Evolutionary conservation across 2,797 vertebrate genomes (phyloP).

Genomic region (Ibycter americanus): DNA sequence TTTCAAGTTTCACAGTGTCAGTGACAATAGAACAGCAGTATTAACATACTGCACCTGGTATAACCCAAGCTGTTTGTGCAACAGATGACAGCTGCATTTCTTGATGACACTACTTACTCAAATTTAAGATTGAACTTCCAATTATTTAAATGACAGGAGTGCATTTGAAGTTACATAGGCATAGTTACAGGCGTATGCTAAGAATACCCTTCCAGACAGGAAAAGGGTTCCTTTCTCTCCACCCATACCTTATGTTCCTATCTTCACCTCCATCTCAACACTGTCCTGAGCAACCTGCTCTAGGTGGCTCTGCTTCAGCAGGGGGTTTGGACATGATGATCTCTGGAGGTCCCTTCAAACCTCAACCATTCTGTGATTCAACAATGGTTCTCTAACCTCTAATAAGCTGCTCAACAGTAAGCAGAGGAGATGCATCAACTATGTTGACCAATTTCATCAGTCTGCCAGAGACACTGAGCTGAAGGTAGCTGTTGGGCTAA

Average conservation of each 20-base stretch:
- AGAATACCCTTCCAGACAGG: neutral
- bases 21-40: neutral
- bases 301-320: neutral
- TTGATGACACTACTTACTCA: neutral
- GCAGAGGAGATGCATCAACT: neutral
- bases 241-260: neutral
- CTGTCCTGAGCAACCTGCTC: neutral
- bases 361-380: neutral
- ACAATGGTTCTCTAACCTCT: neutral
- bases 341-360: neutral
- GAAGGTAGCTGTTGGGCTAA: neutral
- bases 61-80: rapidly evolving
- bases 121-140: neutral
- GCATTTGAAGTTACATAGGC: neutral
- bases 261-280: neutral
- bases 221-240: neutral
- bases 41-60: rapidly evolving
- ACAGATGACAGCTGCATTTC: neutral
- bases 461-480: neutral
- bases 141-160: neutral
- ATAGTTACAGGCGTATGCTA: neutral
- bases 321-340: neutral
- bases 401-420: neutral
- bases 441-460: neutral
- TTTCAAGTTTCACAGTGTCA: neutral